Evolutionary conservation across 1,140 invertebrate species (phyloP).

Genomic region (Epicauta chinensis): DNA sequence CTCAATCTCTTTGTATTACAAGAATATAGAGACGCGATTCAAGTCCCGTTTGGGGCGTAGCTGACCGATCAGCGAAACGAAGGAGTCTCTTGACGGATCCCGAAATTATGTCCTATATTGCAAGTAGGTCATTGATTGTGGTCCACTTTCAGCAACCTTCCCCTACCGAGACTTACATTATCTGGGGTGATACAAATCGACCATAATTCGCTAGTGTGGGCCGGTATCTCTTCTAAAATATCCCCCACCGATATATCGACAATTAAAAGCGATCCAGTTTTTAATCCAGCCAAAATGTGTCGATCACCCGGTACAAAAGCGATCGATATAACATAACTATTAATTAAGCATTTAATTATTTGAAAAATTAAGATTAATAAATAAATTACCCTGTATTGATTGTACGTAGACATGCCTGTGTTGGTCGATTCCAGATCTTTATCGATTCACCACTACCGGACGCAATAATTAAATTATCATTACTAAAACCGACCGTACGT

Average conservation of each 20-base stretch:
- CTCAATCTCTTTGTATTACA: too few relatives aligned
- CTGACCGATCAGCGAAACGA: too few relatives aligned
- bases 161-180: conserved; percentile 55
- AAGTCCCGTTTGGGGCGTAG: too few relatives aligned
- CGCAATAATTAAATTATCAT: conserved; percentile 79
- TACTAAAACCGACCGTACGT: conserved; percentile 79
- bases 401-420: conserved; percentile 77
- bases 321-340: conserved; percentile 62
- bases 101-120: too few relatives aligned
- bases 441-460: conserved; percentile 80
- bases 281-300: conserved; percentile 83
- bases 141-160: too few relatives aligned
- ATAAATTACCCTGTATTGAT: conserved; percentile 52
- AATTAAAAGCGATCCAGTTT: conserved; percentile 79
- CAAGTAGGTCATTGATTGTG: too few relatives aligned
- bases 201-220: conserved; percentile 76
- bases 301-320: conserved; percentile 88
- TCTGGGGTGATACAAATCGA: conserved; percentile 70
- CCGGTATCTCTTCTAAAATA: conserved; percentile 69
- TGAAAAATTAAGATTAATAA: neutral
- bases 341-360: neutral
- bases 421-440: conserved; percentile 89
- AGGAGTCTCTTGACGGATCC: too few relatives aligned
- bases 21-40: too few relatives aligned
- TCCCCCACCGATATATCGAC: conserved; percentile 78